Evolutionary conservation across 2,797 vertebrate genomes (phyloP).

Genomic region (Astyanax mexicanus): DNA sequence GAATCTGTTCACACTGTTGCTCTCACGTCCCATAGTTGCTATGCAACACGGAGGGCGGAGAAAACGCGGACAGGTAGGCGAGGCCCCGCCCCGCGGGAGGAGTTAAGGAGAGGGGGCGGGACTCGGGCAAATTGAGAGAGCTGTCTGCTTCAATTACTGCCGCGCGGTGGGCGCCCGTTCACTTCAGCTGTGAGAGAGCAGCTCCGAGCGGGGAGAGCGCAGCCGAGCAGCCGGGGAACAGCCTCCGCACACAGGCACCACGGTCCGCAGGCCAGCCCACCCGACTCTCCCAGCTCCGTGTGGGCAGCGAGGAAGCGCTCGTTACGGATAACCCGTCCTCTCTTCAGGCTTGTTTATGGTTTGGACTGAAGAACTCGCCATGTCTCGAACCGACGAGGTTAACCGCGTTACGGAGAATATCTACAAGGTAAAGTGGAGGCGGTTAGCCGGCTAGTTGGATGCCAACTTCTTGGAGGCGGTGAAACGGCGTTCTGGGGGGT

Average conservation of each 20-base stretch:
- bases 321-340: constrained; percentile 61
- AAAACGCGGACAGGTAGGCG: constrained; percentile 32
- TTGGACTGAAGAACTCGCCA: constrained; percentile 85
- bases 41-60: neutral
- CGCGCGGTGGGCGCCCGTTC: constrained; percentile 32
- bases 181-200: constrained; percentile 15
- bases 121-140: neutral
- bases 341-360: constrained; percentile 83
- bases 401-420: constrained; percentile 96
- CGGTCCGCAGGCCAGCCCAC: no score
- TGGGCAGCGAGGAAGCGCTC: constrained; percentile 60
- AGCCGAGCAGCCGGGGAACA: constrained; percentile 6
- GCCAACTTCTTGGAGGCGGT: constrained; percentile 68
- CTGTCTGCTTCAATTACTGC: neutral
- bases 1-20: no score
- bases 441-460: constrained; percentile 45
- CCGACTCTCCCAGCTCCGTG: constrained; percentile 43
- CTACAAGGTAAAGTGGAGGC: constrained; percentile 89
- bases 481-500: no score
- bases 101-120: neutral
- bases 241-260: constrained; percentile 15
- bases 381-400: constrained; percentile 98
- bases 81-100: constrained; percentile 41
- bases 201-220: neutral
- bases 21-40: neutral